A percentile compares a stretch with the other conserved stretches of the same genome.
phyloP scores from a whole-genome alignment of 1,140 invertebrate species.

The Augochlora pura region DNA sequence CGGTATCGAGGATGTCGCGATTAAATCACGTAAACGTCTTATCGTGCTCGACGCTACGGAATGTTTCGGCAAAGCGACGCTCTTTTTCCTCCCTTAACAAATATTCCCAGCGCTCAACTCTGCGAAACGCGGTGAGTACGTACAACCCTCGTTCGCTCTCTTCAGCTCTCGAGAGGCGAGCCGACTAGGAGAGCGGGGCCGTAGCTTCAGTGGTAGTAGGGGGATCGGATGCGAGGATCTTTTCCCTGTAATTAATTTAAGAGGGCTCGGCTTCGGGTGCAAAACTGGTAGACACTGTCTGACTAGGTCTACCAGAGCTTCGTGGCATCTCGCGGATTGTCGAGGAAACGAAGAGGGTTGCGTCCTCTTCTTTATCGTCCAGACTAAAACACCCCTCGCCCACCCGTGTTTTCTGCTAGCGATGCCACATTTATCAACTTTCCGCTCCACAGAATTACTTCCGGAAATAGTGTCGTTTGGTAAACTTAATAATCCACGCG shows the following conservation, averaged over 20 bases:
- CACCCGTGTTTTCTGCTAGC: neutral
- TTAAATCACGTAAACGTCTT: conserved; percentile 64
- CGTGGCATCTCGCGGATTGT: conserved; percentile 62
- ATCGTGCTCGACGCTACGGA: conserved; percentile 57
- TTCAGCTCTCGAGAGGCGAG: conserved; percentile 49
- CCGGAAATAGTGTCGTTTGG: too few relatives aligned
- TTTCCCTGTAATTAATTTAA: conserved; percentile 78
- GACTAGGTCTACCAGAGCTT: conserved; percentile 43
- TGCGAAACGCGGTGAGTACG: conserved; percentile 58
- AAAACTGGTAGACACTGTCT: conserved; percentile 44
- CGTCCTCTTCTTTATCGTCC: conserved; percentile 41
- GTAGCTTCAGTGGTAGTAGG: conserved; percentile 19
- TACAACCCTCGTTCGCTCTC: conserved; percentile 56
- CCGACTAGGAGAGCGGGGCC: conserved; percentile 7
- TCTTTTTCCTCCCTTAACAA: conserved; percentile 68
- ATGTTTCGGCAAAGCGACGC: conserved; percentile 61
- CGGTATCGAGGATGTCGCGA: neutral
- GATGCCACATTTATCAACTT: neutral
- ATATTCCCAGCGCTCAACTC: conserved; percentile 65
- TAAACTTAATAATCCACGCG: too few relatives aligned
- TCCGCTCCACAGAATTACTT: neutral
- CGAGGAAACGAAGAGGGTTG: conserved; percentile 52
- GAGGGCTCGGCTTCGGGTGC: conserved; percentile 70
- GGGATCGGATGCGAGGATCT: conserved; percentile 72
- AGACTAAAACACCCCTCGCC: conserved; percentile 10